Base-by-base conservation (phyloP, 64 coral and sea anemone species). In the Cladopsammia gracilis region DNA sequence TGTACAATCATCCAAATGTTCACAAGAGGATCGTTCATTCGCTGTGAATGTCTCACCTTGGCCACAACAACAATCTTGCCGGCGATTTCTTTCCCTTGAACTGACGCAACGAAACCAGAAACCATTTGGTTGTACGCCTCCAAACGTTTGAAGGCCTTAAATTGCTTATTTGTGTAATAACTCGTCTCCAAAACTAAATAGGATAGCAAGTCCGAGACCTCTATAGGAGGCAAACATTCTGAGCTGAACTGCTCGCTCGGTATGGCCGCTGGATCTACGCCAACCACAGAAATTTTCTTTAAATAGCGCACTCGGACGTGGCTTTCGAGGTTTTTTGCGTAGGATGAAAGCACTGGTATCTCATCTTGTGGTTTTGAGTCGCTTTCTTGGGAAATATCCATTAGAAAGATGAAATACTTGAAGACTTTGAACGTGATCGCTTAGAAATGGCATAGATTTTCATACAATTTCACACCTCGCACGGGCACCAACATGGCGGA, bases 101-200 rank as follows among this genome's bases (percentile, higher is more conserved):
- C 34, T 34, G 34, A 34, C 34, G 34, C 34, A 34, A 34, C 34
- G 34, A 34, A 34, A 34, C 34, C 34, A 34, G 34, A 34, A 34
- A 34, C 34, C 34, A 34, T 34, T 34, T 34, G 34, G 34, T 34
- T 34, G 34, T 34, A 34, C 34, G 34, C 34, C 34, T 34, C 34
- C 34, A 34, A 34, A 34, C 34, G 0, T 34, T 34, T 34, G 34
- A 34, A 34, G 34, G 34, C 34, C 34, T 34, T 34, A 34, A 34
- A 34, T 60, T 68, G 48, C 50, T 90, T 22, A 18, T 70, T 90
- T 14, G 77, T 82, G 14, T 90, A 90, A 22, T 82, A 80, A 64
- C 89, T 90, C 57, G 89, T 90, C 89, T 90, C 89, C 10, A 90
- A 71, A 71, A 90, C 89, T 43, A 90, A 71, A 45, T 90, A 90